Evolutionary conservation across 2,888 invertebrate species (phyloP).

Genomic region (Drosophila helvetica): DNA sequence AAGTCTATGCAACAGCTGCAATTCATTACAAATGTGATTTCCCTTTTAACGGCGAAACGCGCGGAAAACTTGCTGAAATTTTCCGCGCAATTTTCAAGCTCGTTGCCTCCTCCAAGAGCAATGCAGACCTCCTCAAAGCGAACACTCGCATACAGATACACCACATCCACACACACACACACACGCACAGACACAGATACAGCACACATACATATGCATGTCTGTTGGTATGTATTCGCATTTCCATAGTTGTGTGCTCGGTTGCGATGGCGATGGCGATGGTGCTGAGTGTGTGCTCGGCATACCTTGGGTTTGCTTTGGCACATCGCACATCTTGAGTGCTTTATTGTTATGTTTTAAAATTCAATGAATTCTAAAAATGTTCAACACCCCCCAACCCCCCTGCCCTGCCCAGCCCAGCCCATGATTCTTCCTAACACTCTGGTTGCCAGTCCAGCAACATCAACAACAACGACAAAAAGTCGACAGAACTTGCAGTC

Average conservation of each 20-base stretch:
- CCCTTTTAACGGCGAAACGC: constrained; percentile 42
- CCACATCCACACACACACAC: constrained; percentile 15
- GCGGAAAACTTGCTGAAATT: constrained; percentile 62
- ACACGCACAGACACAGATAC: constrained; percentile 2
- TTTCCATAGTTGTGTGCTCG: background rate
- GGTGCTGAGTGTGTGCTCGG: constrained; percentile 17
- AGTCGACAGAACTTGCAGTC: constrained; percentile 65
- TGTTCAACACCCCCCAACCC: constrained; percentile 20
- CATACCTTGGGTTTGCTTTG: constrained; percentile 66
- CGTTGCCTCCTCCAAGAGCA: constrained; percentile 47
- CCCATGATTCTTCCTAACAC: constrained; percentile 35
- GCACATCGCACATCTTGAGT: constrained; percentile 75
- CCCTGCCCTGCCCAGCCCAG: background rate
- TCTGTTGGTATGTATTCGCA: background rate
- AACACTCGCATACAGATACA: constrained; percentile 17
- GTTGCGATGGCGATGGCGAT: background rate
- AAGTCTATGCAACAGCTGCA: constrained; percentile 65
- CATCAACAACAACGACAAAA: constrained; percentile 37
- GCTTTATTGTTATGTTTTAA: constrained; percentile 82
- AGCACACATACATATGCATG: background rate
- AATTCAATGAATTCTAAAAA: constrained; percentile 82
- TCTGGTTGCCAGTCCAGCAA: constrained; percentile 15
- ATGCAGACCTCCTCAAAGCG: constrained; percentile 14
- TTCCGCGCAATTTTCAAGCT: constrained; percentile 71
- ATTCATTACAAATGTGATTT: constrained; percentile 76